These are phyloP conservation scores for Pyrrhia umbra DNA, from an alignment of 2,888 invertebrate species.

Conservation along the genomic window DNA sequence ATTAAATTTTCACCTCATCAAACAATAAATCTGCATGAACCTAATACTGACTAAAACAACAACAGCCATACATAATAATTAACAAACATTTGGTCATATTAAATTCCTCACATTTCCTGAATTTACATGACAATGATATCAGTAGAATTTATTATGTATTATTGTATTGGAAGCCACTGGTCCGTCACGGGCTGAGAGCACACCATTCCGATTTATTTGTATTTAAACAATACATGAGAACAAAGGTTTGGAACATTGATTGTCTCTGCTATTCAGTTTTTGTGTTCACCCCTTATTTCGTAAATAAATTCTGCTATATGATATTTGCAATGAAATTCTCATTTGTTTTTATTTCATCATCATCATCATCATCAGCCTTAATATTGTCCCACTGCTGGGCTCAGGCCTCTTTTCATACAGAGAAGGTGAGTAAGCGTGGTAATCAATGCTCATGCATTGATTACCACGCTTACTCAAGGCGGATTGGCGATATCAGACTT, in stretches of 20 bases:
- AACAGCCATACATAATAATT: slow-evolving; percentile 33
- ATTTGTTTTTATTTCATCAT: too few relatives aligned
- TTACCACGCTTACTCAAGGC: too few relatives aligned
- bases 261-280: slow-evolving; percentile 51
- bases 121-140: slow-evolving; percentile 63
- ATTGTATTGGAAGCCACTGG: slow-evolving; percentile 52
- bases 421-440: too few relatives aligned
- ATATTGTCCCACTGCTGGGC: too few relatives aligned
- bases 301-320: slow-evolving; percentile 35
- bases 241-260: slow-evolving; percentile 53
- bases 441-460: too few relatives aligned
- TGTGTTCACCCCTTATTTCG: slow-evolving; percentile 25
- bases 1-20: not conserved
- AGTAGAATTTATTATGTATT: slow-evolving; percentile 59
- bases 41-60: slow-evolving; percentile 23
- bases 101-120: slow-evolving; percentile 47
- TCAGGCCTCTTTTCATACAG: too few relatives aligned
- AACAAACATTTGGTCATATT: slow-evolving; percentile 53
- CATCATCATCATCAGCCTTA: too few relatives aligned
- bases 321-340: slow-evolving; percentile 30
- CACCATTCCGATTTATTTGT: slow-evolving; percentile 58
- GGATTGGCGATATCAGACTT: too few relatives aligned
- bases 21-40: slow-evolving; percentile 4
- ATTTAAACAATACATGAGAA: slow-evolving; percentile 61
- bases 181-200: slow-evolving; percentile 46